Evolutionary conservation across 2,113 vertebrate genomes (phyloP).

Genomic region (Ophthalmolycus amberensis): DNA sequence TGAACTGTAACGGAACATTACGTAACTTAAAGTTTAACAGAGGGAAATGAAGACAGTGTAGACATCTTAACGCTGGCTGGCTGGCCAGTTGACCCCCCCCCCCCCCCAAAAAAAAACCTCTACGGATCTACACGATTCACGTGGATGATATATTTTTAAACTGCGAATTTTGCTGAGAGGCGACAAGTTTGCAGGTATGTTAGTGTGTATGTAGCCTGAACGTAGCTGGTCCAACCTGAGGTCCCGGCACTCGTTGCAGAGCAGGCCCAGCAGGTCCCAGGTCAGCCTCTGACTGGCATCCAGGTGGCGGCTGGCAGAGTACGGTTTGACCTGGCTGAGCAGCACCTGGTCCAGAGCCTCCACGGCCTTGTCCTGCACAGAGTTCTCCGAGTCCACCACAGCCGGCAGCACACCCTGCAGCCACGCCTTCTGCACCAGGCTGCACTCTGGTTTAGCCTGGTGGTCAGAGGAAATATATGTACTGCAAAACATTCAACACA

Average conservation of each 20-base stretch:
- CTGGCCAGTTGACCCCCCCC: too few relatives aligned
- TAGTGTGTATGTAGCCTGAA: neutral
- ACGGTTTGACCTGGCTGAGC: conserved; percentile 85
- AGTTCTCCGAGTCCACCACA: conserved; percentile 87
- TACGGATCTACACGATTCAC: too few relatives aligned
- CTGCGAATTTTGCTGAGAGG: too few relatives aligned
- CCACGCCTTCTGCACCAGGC: conserved; percentile 89
- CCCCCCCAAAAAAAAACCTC: too few relatives aligned
- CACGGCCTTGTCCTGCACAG: conserved; percentile 92
- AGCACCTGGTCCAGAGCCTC: conserved; percentile 89
- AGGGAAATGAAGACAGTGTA: too few relatives aligned
- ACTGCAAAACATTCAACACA: neutral
- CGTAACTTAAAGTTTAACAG: too few relatives aligned
- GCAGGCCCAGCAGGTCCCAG: conserved; percentile 89
- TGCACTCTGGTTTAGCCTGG: conserved; percentile 82
- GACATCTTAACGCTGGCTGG: too few relatives aligned
- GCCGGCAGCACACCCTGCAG: conserved; percentile 87
- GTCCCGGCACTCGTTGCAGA: conserved; percentile 86
- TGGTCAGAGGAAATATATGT: neutral
- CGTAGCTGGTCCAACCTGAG: conserved; percentile 82
- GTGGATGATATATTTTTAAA: too few relatives aligned
- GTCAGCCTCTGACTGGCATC: conserved; percentile 84
- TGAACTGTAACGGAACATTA: too few relatives aligned
- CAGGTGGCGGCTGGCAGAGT: conserved; percentile 43
- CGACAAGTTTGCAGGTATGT: too few relatives aligned